Conservation (phyloP, 2,113 vertebrate species). For the Perccottus glenii region DNA sequence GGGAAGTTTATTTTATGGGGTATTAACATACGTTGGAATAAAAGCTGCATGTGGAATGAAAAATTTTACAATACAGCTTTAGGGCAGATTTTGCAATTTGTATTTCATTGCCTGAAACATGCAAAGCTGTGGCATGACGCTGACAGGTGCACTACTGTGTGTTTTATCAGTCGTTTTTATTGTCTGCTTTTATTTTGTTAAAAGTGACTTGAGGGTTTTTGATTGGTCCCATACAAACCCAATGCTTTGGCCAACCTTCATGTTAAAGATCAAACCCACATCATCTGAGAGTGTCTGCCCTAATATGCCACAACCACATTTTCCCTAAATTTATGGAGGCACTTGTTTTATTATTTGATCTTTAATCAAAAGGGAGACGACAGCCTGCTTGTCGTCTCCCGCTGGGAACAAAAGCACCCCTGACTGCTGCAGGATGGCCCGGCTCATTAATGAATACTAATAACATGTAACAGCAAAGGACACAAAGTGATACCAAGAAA, state of each 20-base stretch:
- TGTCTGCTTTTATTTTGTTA: background rate
- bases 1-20: slow-evolving; percentile 26
- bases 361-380: slow-evolving; percentile 64
- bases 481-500: slow-evolving; percentile 34
- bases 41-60: background rate
- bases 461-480: slow-evolving; percentile 35
- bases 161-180: slow-evolving; percentile 23
- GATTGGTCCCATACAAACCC: background rate
- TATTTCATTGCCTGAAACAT: slow-evolving; percentile 47
- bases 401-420: slow-evolving; percentile 37
- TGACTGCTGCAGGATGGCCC: slow-evolving; percentile 38
- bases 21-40: slow-evolving; percentile 22
- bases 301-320: slow-evolving; percentile 20
- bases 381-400: slow-evolving; percentile 56
- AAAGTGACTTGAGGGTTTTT: background rate
- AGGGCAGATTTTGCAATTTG: slow-evolving; percentile 48
- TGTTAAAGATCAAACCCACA: slow-evolving; percentile 3
- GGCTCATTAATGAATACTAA: slow-evolving; percentile 62
- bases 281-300: slow-evolving; percentile 31
- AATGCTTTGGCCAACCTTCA: no score
- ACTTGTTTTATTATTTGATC: slow-evolving; percentile 34
- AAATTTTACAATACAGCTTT: slow-evolving; percentile 26
- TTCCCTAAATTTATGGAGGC: slow-evolving; percentile 27
- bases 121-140: slow-evolving; percentile 29
- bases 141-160: slow-evolving; percentile 18